Percentiles rank a stretch among this genome's conserved stretches.
Conservation (phyloP, 2,888 invertebrate species). For the Fragum whitleyi region DNA sequence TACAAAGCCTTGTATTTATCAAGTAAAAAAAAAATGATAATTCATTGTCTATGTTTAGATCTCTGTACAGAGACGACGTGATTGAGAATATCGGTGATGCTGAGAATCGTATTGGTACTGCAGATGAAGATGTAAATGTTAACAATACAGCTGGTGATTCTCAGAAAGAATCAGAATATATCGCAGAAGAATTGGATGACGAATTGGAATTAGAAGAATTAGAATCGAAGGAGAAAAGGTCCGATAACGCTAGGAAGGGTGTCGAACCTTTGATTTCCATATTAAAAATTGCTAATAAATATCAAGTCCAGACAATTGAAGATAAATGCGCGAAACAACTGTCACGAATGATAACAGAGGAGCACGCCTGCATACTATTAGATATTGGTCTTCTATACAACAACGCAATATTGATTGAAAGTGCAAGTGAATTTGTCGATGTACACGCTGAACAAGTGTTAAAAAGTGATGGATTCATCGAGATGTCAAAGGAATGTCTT, state of each 20-base stretch:
- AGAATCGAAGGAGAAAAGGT: no score
- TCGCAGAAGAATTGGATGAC: not conserved
- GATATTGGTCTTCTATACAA: slow-evolving; percentile 42
- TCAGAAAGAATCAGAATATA: not conserved
- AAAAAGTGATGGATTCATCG: slow-evolving; percentile 34
- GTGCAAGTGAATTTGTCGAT: slow-evolving; percentile 35
- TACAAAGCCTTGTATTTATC: no score
- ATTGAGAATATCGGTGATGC: not conserved
- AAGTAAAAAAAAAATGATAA: no score
- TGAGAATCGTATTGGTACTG: not conserved
- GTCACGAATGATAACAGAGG: not conserved
- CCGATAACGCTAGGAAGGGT: not conserved
- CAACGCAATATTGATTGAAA: slow-evolving; percentile 24
- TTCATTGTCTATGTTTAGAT: not conserved
- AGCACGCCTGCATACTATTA: slow-evolving; percentile 36
- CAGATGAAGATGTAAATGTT: not conserved
- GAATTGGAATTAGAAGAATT: no score
- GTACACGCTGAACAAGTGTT: slow-evolving; percentile 38
- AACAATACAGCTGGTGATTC: not conserved
- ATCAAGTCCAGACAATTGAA: not conserved
- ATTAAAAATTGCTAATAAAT: not conserved
- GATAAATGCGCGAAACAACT: not conserved
- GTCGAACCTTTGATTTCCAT: not conserved
- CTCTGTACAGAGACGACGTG: not conserved
- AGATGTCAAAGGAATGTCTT: slow-evolving; percentile 28